Evolutionary conservation across 2,797 vertebrate species (phyloP).

Genomic region (Babyrousa celebensis): DNA sequence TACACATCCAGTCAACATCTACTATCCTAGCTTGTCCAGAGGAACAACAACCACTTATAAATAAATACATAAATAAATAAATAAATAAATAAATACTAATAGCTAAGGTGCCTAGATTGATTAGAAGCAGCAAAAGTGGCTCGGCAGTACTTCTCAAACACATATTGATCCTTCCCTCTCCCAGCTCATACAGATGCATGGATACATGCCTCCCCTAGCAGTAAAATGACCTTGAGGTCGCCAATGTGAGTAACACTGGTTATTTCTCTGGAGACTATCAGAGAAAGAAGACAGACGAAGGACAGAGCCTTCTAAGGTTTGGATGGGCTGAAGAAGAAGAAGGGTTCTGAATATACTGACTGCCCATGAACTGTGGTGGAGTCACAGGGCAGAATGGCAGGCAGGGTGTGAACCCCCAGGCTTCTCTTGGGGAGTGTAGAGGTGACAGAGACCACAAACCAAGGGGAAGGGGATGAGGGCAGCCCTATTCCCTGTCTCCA

Average conservation of each 20-base stretch:
- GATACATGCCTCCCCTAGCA: background rate
- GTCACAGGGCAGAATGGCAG: background rate
- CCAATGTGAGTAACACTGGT: background rate
- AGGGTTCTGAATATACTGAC: background rate
- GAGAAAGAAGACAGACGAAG: background rate
- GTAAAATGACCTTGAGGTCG: conserved; percentile 49
- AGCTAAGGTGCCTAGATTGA: conserved; percentile 1
- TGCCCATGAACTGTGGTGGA: background rate
- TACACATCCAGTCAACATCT: background rate
- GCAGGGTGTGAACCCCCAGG: too few species aligned
- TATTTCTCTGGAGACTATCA: conserved; percentile 3
- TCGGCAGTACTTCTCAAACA: conserved; percentile 43
- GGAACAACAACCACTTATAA: background rate
- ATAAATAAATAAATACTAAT: background rate
- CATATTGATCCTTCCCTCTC: conserved; percentile 40
- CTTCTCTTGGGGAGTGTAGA: background rate
- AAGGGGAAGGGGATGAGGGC: background rate
- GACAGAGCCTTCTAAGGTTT: background rate
- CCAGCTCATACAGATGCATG: conserved; percentile 38
- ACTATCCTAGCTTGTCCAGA: conserved; percentile 22
- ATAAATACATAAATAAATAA: too few species aligned
- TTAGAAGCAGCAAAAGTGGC: conserved; percentile 13
- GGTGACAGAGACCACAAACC: background rate
- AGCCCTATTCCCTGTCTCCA: background rate
- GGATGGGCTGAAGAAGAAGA: background rate